Evolutionary conservation across 1,140 invertebrate species (phyloP), one percentile per base, ranked within the genome.

Genomic region (Drosophila parabipectinata): DNA sequence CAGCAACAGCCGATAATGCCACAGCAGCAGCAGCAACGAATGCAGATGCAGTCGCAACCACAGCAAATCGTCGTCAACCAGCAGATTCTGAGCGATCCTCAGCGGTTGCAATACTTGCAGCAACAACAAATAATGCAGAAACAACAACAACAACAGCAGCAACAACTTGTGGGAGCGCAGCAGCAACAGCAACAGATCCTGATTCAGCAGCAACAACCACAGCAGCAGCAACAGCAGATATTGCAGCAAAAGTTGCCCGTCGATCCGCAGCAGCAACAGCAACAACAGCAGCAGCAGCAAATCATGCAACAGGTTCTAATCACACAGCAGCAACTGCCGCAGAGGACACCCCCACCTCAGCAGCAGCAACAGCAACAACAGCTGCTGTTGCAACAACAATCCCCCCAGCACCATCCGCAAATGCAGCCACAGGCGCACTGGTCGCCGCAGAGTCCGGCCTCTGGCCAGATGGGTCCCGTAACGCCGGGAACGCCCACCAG

Each of bases 31-130:
- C 73, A 73, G 26, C 72, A 90, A 45, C 66, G 75, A 2, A 57
- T 76, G 55, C 83, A 90, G 73, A 79, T 83, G 67, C 88, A 82
- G 39, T 78, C 82, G 8, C 87, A 83, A 5, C 80, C 62, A 3
- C 83, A 91, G 34, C 91, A 85, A 58, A 92, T 92, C 58, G 88
- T 92, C 53, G 87, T 91, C 15, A 91, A 91, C 66, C 90, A 91
- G 54, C 90, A 91, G 64, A 75, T 91, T 12, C 71, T 91, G 1
- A 85, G 79, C 24, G 83, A 91, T 61, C 82, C 87, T 1, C 90
- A 91, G 51, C 76, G 90, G 1, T 53, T 91, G 44, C 90, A 91
- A 67, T 91, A 90, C 34, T 62, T 91, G 50, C 90, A 91, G 32
- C 90, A 91, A 45, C 90, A 91, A 32, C 90, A 90, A 50, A 37